Conservation (phyloP, 2,888 invertebrate genomes). For the Noctua fimbriata region DNA sequence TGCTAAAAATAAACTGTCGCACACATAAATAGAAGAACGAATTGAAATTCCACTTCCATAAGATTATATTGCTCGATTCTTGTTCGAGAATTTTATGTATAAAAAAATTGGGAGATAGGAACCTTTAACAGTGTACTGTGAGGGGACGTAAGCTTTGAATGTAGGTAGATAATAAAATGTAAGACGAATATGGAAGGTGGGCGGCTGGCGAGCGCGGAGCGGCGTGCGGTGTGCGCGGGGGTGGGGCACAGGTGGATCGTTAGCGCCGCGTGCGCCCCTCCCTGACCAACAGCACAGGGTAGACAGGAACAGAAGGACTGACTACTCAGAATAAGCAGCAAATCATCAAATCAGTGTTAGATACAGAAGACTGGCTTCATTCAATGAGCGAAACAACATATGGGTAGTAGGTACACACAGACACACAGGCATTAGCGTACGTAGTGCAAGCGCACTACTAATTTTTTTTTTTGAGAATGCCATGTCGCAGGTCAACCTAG, state of each 20-base stretch:
- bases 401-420: neutral
- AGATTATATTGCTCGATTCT: conserved; percentile 61
- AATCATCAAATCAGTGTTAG: neutral
- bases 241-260: conserved; percentile 50
- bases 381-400: neutral
- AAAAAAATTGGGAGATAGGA: conserved; percentile 61
- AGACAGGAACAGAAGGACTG: neutral
- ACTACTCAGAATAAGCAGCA: neutral
- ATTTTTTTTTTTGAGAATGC: too few species aligned
- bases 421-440: neutral
- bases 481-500: too few species aligned
- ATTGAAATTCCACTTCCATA: conserved; percentile 62
- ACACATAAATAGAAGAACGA: conserved; percentile 51
- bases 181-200: conserved; percentile 62
- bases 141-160: conserved; percentile 52
- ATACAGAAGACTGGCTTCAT: neutral
- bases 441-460: neutral
- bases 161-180: conserved; percentile 60
- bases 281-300: conserved; percentile 38
- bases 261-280: conserved; percentile 62
- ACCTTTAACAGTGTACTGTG: conserved; percentile 54
- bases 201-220: conserved; percentile 39
- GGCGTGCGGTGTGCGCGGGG: conserved; percentile 17
- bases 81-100: conserved; percentile 58
- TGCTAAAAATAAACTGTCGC: conserved; percentile 58